Evolutionary conservation across 2,888 invertebrate genomes (phyloP).

Genomic region (Zaprionus bogoriensis): DNA sequence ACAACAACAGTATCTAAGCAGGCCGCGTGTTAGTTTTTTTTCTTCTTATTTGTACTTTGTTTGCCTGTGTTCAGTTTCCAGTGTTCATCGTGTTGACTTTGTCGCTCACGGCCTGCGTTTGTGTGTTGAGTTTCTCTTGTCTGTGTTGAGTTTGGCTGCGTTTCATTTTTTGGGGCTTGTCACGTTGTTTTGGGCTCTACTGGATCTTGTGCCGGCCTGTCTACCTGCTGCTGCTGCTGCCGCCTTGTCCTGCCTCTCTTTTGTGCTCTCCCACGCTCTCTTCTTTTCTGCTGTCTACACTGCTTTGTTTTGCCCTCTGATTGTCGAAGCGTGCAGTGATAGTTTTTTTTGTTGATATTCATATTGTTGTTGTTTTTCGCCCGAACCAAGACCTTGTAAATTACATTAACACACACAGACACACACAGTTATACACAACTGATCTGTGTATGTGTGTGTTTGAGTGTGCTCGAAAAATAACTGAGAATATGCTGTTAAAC

Average conservation of each 20-base stretch:
- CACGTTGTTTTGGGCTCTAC: constrained; percentile 27
- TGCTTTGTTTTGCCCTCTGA: constrained; percentile 4
- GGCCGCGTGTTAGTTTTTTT: not conserved
- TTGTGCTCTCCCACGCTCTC: not conserved
- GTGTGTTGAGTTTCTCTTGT: constrained; percentile 32
- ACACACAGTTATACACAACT: not conserved
- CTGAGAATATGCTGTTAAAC: not conserved
- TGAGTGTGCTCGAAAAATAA: no score
- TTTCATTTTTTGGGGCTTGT: constrained; percentile 33
- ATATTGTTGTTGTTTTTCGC: constrained; percentile 20
- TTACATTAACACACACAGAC: constrained; percentile 9
- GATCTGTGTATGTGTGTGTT: not conserved
- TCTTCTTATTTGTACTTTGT: constrained; percentile 16
- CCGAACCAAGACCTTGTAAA: constrained; percentile 34
- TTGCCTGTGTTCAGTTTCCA: constrained; percentile 35
- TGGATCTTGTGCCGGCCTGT: constrained; percentile 16
- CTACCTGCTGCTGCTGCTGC: not conserved
- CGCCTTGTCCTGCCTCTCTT: constrained; percentile 6
- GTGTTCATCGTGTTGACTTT: constrained; percentile 23
- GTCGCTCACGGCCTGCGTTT: not conserved
- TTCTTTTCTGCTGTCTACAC: constrained; percentile 1
- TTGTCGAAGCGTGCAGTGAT: constrained; percentile 31
- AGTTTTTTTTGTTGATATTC: constrained; percentile 15
- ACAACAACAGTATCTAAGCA: constrained; percentile 25
- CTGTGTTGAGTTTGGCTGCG: constrained; percentile 39